Evolutionary conservation across 2,888 invertebrate genomes (phyloP), one percentile per base, ranked within the genome.

Genomic region (Geotrupes spiniger): DNA sequence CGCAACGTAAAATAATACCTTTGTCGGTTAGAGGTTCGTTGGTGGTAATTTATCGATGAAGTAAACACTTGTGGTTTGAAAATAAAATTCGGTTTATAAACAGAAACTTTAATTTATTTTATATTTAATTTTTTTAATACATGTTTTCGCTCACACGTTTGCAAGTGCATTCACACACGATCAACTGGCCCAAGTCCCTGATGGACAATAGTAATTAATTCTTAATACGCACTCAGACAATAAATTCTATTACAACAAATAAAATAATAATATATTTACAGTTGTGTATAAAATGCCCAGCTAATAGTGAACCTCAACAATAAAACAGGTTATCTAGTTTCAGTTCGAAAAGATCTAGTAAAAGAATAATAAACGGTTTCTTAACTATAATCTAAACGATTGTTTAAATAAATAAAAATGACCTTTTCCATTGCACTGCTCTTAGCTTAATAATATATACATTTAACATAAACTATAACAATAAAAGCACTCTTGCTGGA

Each of bases 121-220:
- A 42, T 50, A 36, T 39, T 16, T 39, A 48, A 42, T 46, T 50
- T 52, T 49, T 49, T 45, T 33, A 43, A 48, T 47, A 51, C 46
- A 51, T 46, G 28, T 41, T 46, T 12, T 37, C 47, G 44, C 37
- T 26, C 50, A 41, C 41, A 53, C 29, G 36, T 37, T 36, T 50
- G 27, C 39, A 44, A 47, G 44, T 49, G 37, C 49, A 54, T 52
- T 45, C 50, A 44, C 56, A 52, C 58, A 57, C 59, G 58, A 57
- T 59, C 60, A 66, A 71, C 70, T 71, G 71, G 70, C 70, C 69
- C 64, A 56, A 54, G 69, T 71, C 70, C 71, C 70, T 62, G 57
- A 63, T 59, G 59, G 63, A 62, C 63, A 61, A 53, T 63, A 62
- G 62, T 56, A 57, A 53, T 49, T 39, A 46, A 39, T 44, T 45